A percentile compares a stretch with the other conserved stretches of the same genome.
These are phyloP conservation scores for Gracilinanus agilis DNA, from an alignment of 2,113 vertebrate genomes.

Conservation along the genomic window DNA sequence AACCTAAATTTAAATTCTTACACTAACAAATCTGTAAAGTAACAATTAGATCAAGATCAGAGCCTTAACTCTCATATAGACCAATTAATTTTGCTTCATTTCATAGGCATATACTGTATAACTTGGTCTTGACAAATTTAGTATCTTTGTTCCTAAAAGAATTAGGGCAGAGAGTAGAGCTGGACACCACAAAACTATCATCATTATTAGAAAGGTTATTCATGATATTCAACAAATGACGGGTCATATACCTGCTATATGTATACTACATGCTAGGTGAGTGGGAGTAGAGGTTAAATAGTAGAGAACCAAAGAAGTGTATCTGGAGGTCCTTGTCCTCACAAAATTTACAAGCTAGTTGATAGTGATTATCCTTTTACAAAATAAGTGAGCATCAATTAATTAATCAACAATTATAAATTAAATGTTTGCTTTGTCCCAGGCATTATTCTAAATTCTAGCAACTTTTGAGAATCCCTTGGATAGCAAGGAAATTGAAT, in stretches of 20 bases:
- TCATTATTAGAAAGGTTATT: neutral
- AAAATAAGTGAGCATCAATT: neutral
- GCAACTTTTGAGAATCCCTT: neutral
- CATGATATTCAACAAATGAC: neutral
- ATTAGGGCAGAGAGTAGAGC: neutral
- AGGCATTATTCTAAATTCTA: neutral
- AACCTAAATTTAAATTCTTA: too few relatives aligned
- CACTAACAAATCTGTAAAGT: conserved; percentile 3
- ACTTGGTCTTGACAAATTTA: neutral
- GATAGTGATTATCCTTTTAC: neutral
- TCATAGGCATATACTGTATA: neutral
- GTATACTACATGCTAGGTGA: neutral
- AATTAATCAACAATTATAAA: neutral
- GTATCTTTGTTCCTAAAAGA: neutral
- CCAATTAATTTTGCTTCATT: neutral
- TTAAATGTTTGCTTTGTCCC: neutral
- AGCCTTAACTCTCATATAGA: neutral
- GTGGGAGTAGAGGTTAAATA: neutral
- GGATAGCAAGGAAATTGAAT: too few relatives aligned
- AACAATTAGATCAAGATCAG: neutral
- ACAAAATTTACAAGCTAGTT: neutral
- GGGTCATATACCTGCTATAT: neutral
- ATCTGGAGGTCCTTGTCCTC: neutral
- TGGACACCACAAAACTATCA: neutral
- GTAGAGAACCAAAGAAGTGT: neutral